Percentiles rank a stretch among this genome's conserved stretches.
Conservation (phyloP, 2,888 invertebrate species). For the Metallyticus violacea region DNA sequence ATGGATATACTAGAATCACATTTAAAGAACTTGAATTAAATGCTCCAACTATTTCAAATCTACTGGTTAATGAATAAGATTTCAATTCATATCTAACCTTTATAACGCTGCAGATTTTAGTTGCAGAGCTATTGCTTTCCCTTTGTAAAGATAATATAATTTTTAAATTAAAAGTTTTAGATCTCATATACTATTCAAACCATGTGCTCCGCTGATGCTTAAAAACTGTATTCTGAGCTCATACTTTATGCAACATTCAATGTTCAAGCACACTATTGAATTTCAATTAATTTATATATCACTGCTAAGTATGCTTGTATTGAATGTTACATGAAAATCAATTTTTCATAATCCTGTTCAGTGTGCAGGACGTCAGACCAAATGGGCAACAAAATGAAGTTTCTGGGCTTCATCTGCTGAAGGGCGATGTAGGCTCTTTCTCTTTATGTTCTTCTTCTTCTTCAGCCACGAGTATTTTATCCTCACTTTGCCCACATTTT, state of each 20-base stretch:
- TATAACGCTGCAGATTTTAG: no score
- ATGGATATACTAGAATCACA: no score
- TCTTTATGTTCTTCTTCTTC: not conserved
- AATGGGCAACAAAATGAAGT: not conserved
- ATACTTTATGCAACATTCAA: not conserved
- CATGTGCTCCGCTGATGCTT: not conserved
- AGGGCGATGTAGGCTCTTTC: not conserved
- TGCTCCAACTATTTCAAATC: no score
- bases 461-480: not conserved
- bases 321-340: not conserved
- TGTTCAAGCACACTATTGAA: not conserved
- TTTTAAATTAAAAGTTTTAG: no score
- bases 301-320: not conserved
- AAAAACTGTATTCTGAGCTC: not conserved
- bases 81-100: no score
- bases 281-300: not conserved
- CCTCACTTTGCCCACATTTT: not conserved
- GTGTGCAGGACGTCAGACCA: not conserved
- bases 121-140: no score
- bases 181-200: not conserved
- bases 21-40: no score
- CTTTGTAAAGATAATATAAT: no score
- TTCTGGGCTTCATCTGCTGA: not conserved
- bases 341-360: not conserved
- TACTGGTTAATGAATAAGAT: no score